Evolutionary conservation across 2,888 invertebrate species (phyloP), one percentile per base, ranked within the genome.

Genomic region (Crocallis elinguaria): DNA sequence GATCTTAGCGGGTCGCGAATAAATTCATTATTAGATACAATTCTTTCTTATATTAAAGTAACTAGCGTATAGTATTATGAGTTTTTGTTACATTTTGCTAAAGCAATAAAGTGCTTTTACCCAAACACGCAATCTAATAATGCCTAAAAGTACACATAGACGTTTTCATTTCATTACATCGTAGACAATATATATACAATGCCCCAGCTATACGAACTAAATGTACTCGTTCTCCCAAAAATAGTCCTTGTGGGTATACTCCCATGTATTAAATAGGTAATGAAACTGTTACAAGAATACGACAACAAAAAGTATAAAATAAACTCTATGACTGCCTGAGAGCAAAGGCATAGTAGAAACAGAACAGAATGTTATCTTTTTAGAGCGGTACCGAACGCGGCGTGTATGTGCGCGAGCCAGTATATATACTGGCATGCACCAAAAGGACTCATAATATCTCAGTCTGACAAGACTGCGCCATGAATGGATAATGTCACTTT

Each of bases 141-240:
- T 14, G 21, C 21, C 35, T 45, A 29, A 30, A 25, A 39, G 39
- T 36, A 37, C 23, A 51, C 41, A 14, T 13, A 42, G 14, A 37
- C 41, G 55, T 53, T 64, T 69, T 67, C 67, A 70, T 64, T 69
- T 67, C 67, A 70, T 50, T 57, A 60, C 58, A 49, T 52, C 29
- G 27, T 14, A 52, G 57, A 54, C 61, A 66, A 49, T 56, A 59
- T 56, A 58, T 50, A 44, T 13, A 51, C 44, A 44, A 33, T 38
- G n/a, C 30, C 43, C 42, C 16, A 39, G 39, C 27, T 30, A 25
- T 9, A 30, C 36, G 37, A 42, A 52, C 46, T 30, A 3, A 52
- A 52, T 65, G 51, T 64, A 52, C 43, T 45, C 49, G 51, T 41
- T 49, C 16, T 43, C 35, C 49, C 41, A 52, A 60, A 63, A 62